These are phyloP conservation scores for Rousettus madagascariensis DNA, from an alignment of 2,797 vertebrate species.

Conservation along the genomic window DNA sequence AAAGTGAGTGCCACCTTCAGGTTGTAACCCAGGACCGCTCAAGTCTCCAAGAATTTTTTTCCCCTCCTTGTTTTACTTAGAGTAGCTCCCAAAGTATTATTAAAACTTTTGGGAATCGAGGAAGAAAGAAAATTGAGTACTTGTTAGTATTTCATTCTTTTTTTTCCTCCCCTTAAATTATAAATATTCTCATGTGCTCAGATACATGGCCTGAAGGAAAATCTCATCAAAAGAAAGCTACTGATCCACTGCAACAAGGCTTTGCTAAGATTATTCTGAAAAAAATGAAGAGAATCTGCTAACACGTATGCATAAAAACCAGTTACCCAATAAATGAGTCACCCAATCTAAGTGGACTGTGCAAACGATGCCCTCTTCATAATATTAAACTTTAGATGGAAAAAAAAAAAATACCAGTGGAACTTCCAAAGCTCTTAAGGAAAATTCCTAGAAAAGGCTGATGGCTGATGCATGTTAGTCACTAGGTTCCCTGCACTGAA, in stretches of 20 bases:
- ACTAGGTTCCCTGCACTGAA: neutral
- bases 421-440: neutral
- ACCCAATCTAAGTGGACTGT: neutral
- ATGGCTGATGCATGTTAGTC: too few relatives aligned
- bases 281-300: neutral
- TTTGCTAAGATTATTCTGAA: neutral
- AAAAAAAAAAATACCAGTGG: neutral
- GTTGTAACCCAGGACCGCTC: neutral
- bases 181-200: neutral
- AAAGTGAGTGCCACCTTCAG: neutral
- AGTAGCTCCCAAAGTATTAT: neutral
- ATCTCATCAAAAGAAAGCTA: neutral
- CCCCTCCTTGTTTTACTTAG: neutral
- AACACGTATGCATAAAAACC: neutral
- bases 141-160: neutral
- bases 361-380: neutral
- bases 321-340: neutral
- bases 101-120: neutral
- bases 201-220: neutral
- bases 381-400: conserved; percentile 6
- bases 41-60: neutral
- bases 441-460: neutral
- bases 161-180: neutral
- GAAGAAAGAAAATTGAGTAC: neutral
- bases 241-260: neutral